Conservation (phyloP, 2,113 vertebrate species). For the Mustela nigripes region DNA sequence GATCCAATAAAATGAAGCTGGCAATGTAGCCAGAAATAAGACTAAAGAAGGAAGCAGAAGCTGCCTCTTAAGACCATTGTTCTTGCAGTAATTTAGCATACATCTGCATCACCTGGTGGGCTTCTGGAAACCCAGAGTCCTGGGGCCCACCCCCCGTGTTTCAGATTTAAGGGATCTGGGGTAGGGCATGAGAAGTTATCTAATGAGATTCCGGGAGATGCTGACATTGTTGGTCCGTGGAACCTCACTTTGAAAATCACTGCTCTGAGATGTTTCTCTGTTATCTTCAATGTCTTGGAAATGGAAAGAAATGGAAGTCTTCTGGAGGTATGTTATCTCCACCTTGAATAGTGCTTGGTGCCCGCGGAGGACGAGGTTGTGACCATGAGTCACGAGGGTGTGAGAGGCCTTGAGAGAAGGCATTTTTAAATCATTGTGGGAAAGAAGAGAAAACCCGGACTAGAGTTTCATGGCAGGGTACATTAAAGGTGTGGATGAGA, state of each 20-base stretch:
- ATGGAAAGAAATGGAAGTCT: not conserved
- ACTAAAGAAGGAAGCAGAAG: not conserved
- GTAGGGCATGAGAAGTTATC: not conserved
- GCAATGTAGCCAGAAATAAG: not conserved
- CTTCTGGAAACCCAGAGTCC: not conserved
- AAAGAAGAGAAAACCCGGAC: not conserved
- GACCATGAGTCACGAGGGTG: not conserved
- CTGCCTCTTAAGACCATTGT: not conserved
- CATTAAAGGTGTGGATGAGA: not conserved
- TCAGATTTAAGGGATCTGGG: not conserved
- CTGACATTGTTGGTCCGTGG: rapidly evolving
- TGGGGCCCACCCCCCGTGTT: not conserved
- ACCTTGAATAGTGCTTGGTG: rapidly evolving
- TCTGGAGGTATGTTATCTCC: too few species aligned
- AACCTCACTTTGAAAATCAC: not conserved
- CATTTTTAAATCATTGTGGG: not conserved
- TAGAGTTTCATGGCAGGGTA: not conserved
- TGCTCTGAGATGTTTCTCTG: rapidly evolving
- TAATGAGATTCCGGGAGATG: not conserved
- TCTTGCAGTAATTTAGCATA: not conserved
- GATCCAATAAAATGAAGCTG: not conserved
- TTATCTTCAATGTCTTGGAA: not conserved
- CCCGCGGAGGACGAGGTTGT: not conserved
- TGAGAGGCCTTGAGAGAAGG: not conserved
- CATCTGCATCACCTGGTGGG: not conserved